Conservation (phyloP, 2,797 vertebrate species). For the Epinephelus coioides region DNA sequence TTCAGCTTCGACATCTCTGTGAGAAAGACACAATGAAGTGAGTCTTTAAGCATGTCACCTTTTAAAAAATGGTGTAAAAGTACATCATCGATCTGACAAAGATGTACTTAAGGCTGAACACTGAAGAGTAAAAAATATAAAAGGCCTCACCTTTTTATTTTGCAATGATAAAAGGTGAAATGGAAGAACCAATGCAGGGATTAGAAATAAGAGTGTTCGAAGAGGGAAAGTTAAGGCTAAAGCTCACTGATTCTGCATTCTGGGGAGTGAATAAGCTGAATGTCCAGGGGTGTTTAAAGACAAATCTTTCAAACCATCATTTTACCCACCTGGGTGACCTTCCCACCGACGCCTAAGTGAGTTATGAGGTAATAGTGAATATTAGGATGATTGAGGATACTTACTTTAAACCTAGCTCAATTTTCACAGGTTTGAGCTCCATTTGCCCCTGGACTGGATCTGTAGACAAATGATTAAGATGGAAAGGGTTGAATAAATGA, state of each 20-base stretch:
- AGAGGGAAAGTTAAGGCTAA: constrained; percentile 64
- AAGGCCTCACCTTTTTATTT: constrained; percentile 70
- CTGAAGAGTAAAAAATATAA: constrained; percentile 26
- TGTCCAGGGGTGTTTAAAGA: constrained; percentile 57
- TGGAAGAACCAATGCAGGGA: constrained; percentile 40
- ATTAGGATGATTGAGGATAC: constrained; percentile 43
- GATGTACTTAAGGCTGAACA: background rate
- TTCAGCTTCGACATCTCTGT: constrained; percentile 56
- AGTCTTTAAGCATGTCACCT: background rate
- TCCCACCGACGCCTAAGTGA: constrained; percentile 30
- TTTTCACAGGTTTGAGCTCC: constrained; percentile 79
- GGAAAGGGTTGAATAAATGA: background rate
- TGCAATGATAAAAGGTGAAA: constrained; percentile 30
- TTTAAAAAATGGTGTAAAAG: background rate
- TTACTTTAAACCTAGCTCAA: constrained; percentile 71
- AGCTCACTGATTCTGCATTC: constrained; percentile 48
- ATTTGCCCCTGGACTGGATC: constrained; percentile 78
- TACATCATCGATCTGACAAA: background rate
- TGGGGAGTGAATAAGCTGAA: constrained; percentile 70
- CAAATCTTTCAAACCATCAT: constrained; percentile 7
- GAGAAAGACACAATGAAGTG: constrained; percentile 6
- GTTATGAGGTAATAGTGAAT: constrained; percentile 20
- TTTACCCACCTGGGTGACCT: constrained; percentile 45
- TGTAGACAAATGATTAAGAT: constrained; percentile 37
- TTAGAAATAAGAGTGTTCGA: constrained; percentile 58